Evolutionary conservation across 2,888 invertebrate species (phyloP), one percentile per base, ranked within the genome.

Genomic region (Coremacera marginata): DNA sequence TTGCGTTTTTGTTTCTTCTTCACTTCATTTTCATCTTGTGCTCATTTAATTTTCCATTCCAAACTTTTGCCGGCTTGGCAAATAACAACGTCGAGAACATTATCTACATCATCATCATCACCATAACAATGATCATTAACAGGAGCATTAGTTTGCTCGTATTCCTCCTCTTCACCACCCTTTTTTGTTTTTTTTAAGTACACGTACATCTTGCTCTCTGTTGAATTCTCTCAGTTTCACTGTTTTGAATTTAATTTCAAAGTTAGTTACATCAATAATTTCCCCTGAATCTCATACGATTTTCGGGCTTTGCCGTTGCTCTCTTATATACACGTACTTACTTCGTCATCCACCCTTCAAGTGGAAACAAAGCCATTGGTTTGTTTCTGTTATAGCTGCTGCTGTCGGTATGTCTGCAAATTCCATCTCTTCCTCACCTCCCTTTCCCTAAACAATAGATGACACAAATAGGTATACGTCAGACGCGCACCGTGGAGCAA

Each of bases 271-370:
- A 5, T 31, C 8, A 70, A 70, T 11, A 51, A 75, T 86, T 87
- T 86, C 88, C 86, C 88, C 87, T 87, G 78, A 87, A 87, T 82
- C 83, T 87, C 87, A 81, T 87, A 86, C 82, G 87, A 87, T 87
- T 86, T 86, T 84, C 82, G 83, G 86, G 83, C 82, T 84, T 83
- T 87, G 87, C 19, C 57, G 37, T 34, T 25, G 31, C 70, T 31
- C n/a, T 34, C 37, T 34, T 34, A 2, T 2, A n/a, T 4, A 25
- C 27, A 22, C 55, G 5, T 31, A 19, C n/a, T n/a, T 16, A 49
- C 11, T 51, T 31, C 63, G 27, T 44, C 14, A 1, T 60, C n/a
- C 14, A 19, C 83, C 84, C 74, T 70, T 70, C 55, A 25, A 55
- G n/a, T n/a, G n/a, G n/a, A n/a, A n/a, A n/a, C n/a, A n/a, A n/a